A percentile compares a stretch with the other conserved stretches of the same genome.
phyloP scores from a whole-genome alignment of 2,797 vertebrate genomes.

The Hipposideros larvatus region DNA sequence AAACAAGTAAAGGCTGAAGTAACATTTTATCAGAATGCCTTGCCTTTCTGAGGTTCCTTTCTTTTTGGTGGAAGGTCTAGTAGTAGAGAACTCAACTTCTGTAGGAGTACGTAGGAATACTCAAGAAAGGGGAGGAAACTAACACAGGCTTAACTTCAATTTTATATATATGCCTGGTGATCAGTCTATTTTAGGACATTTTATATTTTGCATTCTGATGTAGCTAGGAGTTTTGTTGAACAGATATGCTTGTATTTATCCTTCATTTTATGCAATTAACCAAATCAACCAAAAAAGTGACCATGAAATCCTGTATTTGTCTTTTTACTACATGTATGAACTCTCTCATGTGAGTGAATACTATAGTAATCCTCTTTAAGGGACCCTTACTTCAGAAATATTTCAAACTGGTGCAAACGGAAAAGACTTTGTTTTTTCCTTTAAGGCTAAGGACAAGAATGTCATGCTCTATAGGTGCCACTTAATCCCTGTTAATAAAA shows the following conservation, averaged over 20 bases:
- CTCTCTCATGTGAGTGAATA: slow-evolving; percentile 80
- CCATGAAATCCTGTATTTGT: slow-evolving; percentile 78
- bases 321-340: slow-evolving; percentile 82
- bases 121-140: slow-evolving; percentile 51
- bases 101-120: background rate
- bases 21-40: slow-evolving; percentile 25
- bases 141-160: background rate
- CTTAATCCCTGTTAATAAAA: slow-evolving; percentile 71
- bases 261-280: slow-evolving; percentile 87
- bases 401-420: slow-evolving; percentile 84
- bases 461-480: slow-evolving; percentile 80
- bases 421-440: slow-evolving; percentile 79
- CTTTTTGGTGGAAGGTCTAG: background rate
- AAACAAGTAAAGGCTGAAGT: slow-evolving; percentile 28
- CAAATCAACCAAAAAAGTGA: slow-evolving; percentile 81
- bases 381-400: slow-evolving; percentile 82
- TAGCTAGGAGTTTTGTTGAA: slow-evolving; percentile 81
- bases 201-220: slow-evolving; percentile 82
- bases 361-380: slow-evolving; percentile 84
- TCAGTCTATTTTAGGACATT: slow-evolving; percentile 72
- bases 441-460: slow-evolving; percentile 85
- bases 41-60: slow-evolving; percentile 52
- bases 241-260: slow-evolving; percentile 83
- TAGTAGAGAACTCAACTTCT: background rate
- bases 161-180: slow-evolving; percentile 60